Base-by-base conservation (phyloP, 35 echinoderm and acorn worm species). In the Chiridota heheva region DNA sequence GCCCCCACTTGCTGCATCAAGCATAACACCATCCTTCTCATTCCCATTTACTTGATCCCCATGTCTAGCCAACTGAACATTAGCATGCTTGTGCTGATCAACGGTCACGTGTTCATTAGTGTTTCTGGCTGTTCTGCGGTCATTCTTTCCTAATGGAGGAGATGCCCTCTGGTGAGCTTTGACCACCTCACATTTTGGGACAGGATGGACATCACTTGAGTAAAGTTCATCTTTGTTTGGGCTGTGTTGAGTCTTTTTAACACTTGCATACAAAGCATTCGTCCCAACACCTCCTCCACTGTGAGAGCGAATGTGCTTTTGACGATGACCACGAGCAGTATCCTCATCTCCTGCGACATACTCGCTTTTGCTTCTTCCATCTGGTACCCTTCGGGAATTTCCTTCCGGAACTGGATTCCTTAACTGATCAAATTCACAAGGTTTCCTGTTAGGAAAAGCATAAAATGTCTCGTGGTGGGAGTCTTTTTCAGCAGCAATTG, bases 91-190 rank as follows among this genome's bases (percentile, higher is more conserved):
- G 17, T 72, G 69, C 40, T 72, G 69, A 46, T 44, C 69, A 4
- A 72, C 22, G 40, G 69, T 72, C 40, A 72, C 40, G 33, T 72
- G 69, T 20, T 72, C 69, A 42, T 72, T 40, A 12, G 69, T 72
- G 18, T 18, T 72, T 25, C 69, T 72, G 2, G 40, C 26, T 2
- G 40, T 42, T 44, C 36, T 42, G 25, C 49, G 44, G 22, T 72
- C 69, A 2, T 27, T 20, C n/a, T 44, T 42, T 5, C n/a, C n/a
- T n/a, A n/a, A n/a, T n/a, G n/a, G n/a, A n/a, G n/a, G n/a, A n/a
- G 40, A 10, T 27, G 40, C 49, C 5, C 17, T 72, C 36, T 72
- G 35, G 40, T 22, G 30, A 3, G 65, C 20, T 26, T 72, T 72
- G 69, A 72, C 44, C 30, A 24, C 49, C 17, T 72, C 69, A n/a